Evolutionary conservation across 1,140 invertebrate genomes (phyloP).

Genomic region (Zaprionus gabonicus): DNA sequence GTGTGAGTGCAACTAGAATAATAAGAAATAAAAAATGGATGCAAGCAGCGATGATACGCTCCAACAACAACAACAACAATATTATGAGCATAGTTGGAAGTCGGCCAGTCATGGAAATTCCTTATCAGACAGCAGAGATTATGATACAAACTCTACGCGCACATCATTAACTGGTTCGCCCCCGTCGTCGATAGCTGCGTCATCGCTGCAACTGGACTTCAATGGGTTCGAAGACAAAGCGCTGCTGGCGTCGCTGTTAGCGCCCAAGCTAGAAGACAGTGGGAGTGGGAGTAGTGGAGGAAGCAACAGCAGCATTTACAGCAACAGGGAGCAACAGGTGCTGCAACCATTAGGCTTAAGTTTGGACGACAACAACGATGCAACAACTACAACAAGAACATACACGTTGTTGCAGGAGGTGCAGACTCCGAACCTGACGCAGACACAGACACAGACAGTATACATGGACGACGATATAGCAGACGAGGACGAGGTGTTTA

Average conservation of each 20-base stretch:
- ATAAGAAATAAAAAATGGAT: slow-evolving; percentile 69
- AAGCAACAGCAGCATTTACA: slow-evolving; percentile 52
- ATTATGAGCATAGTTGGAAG: slow-evolving; percentile 54
- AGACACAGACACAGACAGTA: slow-evolving; percentile 20
- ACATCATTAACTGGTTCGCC: slow-evolving; percentile 68
- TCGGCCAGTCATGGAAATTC: slow-evolving; percentile 60
- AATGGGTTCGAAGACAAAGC: slow-evolving; percentile 55
- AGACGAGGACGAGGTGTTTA: slow-evolving; percentile 47
- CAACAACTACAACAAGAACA: slow-evolving; percentile 36
- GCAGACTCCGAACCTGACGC: slow-evolving; percentile 17
- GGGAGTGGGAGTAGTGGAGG: slow-evolving; percentile 23
- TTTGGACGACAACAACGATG: slow-evolving; percentile 51
- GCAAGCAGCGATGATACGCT: slow-evolving; percentile 44
- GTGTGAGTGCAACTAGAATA: slow-evolving; percentile 55
- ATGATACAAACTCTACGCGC: slow-evolving; percentile 77
- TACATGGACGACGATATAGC: slow-evolving; percentile 14
- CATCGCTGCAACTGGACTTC: slow-evolving; percentile 51
- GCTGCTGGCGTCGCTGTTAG: slow-evolving; percentile 57
- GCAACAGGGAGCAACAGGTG: slow-evolving; percentile 78
- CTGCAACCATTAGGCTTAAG: slow-evolving; percentile 75
- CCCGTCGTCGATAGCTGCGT: slow-evolving; percentile 53
- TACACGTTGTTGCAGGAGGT: slow-evolving; percentile 51
- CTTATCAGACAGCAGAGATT: slow-evolving; percentile 79
- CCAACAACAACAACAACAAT: slow-evolving; percentile 55
- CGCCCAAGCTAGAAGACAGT: slow-evolving; percentile 45